Conservation (phyloP, 1,140 invertebrate species). For the Steinernema khuongi region DNA sequence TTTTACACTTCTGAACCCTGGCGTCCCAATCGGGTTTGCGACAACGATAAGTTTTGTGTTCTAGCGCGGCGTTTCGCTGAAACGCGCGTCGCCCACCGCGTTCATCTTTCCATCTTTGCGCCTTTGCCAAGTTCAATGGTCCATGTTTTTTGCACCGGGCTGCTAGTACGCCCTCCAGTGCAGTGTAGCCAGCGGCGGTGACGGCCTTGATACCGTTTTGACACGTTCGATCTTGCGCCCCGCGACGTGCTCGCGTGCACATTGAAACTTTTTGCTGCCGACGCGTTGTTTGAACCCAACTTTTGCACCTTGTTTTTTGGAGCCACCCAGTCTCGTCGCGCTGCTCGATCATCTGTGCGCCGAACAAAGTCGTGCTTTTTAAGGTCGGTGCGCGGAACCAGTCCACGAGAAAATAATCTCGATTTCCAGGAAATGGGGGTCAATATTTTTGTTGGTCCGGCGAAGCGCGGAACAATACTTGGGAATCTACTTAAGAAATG, state of each 20-base stretch:
- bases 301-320: background rate
- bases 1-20: too few relatives aligned
- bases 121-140: background rate
- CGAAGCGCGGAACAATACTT: too few relatives aligned
- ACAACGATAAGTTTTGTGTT: background rate
- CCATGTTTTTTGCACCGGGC: conserved; percentile 1
- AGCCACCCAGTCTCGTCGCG: background rate
- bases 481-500: too few relatives aligned
- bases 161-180: background rate
- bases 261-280: background rate
- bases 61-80: background rate
- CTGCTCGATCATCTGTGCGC: background rate
- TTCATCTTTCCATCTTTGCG: background rate
- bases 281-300: background rate
- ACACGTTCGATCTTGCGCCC: background rate
- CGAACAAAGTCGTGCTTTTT: too few relatives aligned
- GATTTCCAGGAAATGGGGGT: too few relatives aligned
- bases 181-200: background rate
- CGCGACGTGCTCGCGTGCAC: background rate
- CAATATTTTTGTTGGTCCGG: too few relatives aligned
- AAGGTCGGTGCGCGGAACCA: too few relatives aligned
- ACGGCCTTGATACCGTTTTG: background rate
- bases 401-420: too few relatives aligned
- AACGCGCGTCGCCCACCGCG: background rate
- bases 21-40: too few relatives aligned